These are phyloP conservation scores for Hiodon tergisus DNA, from an alignment of 2,113 vertebrate species.

Conservation along the genomic window DNA sequence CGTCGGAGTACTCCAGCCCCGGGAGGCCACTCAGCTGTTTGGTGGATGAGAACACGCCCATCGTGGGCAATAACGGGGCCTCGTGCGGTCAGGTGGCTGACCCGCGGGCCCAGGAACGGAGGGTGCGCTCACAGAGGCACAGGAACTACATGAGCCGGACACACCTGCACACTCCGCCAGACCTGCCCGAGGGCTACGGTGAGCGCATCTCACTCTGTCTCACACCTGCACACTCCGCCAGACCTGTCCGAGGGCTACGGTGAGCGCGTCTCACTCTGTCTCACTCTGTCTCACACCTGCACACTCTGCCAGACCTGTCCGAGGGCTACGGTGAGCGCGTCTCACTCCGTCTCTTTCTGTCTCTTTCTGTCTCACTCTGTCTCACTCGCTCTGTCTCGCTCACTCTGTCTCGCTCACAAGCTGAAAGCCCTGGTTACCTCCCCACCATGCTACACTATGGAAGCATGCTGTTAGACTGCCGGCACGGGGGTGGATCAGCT, in stretches of 20 bases:
- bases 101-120: conserved; percentile 80
- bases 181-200: conserved; percentile 96
- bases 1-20: conserved; percentile 93
- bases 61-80: conserved; percentile 83
- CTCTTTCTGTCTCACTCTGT: too few species aligned
- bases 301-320: background rate
- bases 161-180: conserved; percentile 92
- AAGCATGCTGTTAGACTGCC: too few species aligned
- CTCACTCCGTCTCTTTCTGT: too few species aligned
- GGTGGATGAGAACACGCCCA: conserved; percentile 90
- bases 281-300: background rate
- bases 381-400: too few species aligned
- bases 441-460: too few species aligned
- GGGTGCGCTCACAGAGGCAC: conserved; percentile 90
- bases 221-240: too few species aligned
- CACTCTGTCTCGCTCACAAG: too few species aligned
- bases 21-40: conserved; percentile 93
- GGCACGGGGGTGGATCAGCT: too few species aligned
- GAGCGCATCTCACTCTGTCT: conserved; percentile 30
- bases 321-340: too few species aligned
- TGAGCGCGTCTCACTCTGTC: background rate
- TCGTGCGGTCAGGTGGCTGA: conserved; percentile 70
- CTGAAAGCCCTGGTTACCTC: too few species aligned
- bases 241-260: background rate
- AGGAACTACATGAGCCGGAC: conserved; percentile 99